Base-by-base conservation (phyloP, 2,113 vertebrate species). In the Takifugu bimaculatus region DNA sequence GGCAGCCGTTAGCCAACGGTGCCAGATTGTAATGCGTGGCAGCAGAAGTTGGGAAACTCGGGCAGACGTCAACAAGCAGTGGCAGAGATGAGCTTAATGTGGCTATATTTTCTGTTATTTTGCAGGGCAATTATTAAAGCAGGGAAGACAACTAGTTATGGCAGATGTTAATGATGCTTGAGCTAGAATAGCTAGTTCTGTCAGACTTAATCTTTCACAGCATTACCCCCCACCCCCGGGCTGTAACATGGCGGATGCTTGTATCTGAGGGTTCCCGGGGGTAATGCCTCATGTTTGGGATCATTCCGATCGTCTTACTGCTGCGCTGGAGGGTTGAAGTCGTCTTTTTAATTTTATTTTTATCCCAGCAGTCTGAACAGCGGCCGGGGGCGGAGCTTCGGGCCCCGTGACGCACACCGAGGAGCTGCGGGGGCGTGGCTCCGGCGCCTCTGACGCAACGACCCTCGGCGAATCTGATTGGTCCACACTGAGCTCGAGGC, bases 401-500 rank as follows among this genome's bases (percentile, higher is more conserved):
- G 7, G 15, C 4, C 20, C n/a, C 5, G 49, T 83, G 84, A 88
- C 84, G 77, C 75, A 73, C 54, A 72, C 64, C 82, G 79, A 74
- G 55, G 72, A 72, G 77, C 66, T 6, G 51, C 68, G 63, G n/a
- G 28, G 81, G 83, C 11, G 54, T 35, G 4, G 54, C 54, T 26
- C 9, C 13, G 9, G 13, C 13, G 6, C 50, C 0, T 0, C 5
- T 57, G 65, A 80, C 88, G 85, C 85, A 52, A 50, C n/a, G 11
- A 7, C 26, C 0, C 5, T 4, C 10, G 50, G 29, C 3, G 10
- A 1, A 0, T 56, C 50, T 70, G 77, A 86, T 86, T 88, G 73
- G 88, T 65, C 55, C 26, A n/a, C 13, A 48, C 49, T 1, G 6
- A 28, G 60, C 56, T 15, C 12, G 77, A 83, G 79, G 79, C 75